Percentiles rank a stretch among this genome's conserved stretches.
These are phyloP conservation scores for Lophochroa leadbeateri DNA, from an alignment of 2,113 vertebrate genomes.

Conservation along the genomic window DNA sequence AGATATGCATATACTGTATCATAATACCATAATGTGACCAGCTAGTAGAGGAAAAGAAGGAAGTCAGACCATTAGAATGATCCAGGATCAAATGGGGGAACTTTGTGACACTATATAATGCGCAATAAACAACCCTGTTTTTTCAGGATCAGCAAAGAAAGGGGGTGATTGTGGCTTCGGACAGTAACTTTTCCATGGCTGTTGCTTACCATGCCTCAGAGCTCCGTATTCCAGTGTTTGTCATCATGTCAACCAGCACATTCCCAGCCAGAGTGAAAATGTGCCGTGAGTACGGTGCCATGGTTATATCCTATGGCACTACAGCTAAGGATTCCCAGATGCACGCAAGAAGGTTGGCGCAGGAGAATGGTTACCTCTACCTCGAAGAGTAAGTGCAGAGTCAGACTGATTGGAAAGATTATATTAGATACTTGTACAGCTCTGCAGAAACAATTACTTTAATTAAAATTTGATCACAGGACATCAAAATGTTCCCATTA, in stretches of 20 bases:
- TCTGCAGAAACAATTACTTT: neutral
- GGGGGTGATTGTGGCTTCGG: constrained; percentile 86
- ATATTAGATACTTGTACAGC: neutral
- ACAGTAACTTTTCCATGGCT: constrained; percentile 90
- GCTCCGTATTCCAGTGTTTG: constrained; percentile 83
- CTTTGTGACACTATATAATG: accelerated
- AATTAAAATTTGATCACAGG: neutral
- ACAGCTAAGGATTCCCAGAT: constrained; percentile 77
- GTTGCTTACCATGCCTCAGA: constrained; percentile 84
- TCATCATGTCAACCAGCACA: constrained; percentile 82
- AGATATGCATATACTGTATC: neutral
- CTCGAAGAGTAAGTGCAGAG: constrained; percentile 86
- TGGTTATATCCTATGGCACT: constrained; percentile 86
- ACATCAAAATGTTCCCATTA: neutral
- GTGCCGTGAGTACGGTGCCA: constrained; percentile 89
- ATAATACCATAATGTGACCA: neutral
- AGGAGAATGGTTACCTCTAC: constrained; percentile 86
- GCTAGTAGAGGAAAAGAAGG: neutral
- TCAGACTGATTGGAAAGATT: neutral
- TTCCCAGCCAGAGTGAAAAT: constrained; percentile 72
- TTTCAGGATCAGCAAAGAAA: constrained; percentile 87
- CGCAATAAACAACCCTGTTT: neutral
- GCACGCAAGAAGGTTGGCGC: constrained; percentile 82
- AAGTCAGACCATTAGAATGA: neutral
- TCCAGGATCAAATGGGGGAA: neutral